These are phyloP conservation scores for Dermochelys coriacea DNA, from an alignment of 2,797 vertebrate genomes.

Conservation along the genomic window DNA sequence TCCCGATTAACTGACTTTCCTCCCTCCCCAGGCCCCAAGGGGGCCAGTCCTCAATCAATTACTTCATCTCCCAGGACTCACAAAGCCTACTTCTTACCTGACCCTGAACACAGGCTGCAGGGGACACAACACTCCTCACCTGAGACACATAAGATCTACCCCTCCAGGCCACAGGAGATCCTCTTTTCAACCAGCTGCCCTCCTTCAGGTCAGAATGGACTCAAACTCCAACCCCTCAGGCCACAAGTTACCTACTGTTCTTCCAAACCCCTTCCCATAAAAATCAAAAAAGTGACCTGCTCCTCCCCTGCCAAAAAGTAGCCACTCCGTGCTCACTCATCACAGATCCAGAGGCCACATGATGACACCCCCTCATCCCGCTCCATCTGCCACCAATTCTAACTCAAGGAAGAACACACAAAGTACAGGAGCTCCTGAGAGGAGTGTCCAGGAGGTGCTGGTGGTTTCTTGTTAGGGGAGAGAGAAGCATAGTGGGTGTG, in stretches of 20 bases:
- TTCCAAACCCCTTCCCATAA: background rate
- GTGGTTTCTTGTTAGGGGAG: background rate
- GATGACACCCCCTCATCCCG: too few relatives aligned
- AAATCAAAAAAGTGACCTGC: background rate
- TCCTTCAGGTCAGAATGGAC: background rate
- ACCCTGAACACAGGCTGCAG: background rate
- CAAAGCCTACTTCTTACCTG: background rate
- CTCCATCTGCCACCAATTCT: background rate
- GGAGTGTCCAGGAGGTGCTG: accelerated
- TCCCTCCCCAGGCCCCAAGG: background rate
- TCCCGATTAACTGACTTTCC: background rate
- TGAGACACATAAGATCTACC: background rate
- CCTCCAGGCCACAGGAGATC: background rate
- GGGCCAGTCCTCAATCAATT: background rate
- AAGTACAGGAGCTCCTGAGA: background rate
- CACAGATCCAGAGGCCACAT: background rate
- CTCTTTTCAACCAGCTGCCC: background rate
- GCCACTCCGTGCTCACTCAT: background rate
- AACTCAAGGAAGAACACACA: background rate
- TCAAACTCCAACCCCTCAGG: background rate
- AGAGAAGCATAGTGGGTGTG: background rate
- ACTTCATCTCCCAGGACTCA: background rate
- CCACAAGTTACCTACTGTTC: background rate
- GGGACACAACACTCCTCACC: background rate
- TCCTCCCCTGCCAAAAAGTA: background rate